Evolutionary conservation across 1,140 invertebrate species (phyloP).

Genomic region (Bursaphelenchus mucronatus): DNA sequence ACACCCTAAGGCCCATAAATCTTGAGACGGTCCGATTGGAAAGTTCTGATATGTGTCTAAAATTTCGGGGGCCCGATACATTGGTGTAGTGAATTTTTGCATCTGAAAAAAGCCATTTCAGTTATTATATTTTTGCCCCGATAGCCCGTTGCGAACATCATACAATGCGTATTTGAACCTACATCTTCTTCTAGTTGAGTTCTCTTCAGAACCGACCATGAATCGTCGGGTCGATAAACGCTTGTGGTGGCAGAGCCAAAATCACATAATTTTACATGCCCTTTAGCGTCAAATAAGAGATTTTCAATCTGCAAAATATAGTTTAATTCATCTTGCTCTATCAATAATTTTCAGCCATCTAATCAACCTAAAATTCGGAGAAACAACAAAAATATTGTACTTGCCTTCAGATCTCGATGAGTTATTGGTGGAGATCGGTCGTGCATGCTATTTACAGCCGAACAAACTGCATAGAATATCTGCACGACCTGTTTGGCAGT

Average conservation of each 20-base stretch:
- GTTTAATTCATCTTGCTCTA: constrained; percentile 3
- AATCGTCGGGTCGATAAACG: constrained; percentile 74
- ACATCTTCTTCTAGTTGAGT: constrained; percentile 89
- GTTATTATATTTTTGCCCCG: neutral
- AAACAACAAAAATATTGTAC: constrained; percentile 61
- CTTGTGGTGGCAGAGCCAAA: constrained; percentile 92
- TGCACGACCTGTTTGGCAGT: constrained; percentile 67
- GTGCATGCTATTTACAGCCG: constrained; percentile 87
- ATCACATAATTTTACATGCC: constrained; percentile 90
- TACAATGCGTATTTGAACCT: constrained; percentile 50
- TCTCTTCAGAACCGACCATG: constrained; percentile 85
- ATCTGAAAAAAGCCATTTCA: constrained; percentile 62
- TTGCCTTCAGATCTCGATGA: constrained; percentile 85
- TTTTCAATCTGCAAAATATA: constrained; percentile 67
- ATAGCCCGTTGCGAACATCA: constrained; percentile 14
- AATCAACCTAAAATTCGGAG: neutral
- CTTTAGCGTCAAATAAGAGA: constrained; percentile 72
- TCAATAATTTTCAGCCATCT: neutral
- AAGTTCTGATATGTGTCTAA: constrained; percentile 95
- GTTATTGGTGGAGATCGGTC: constrained; percentile 78
- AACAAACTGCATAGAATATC: constrained; percentile 84
- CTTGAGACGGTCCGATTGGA: constrained; percentile 76
- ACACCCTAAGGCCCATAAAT: constrained; percentile 81
- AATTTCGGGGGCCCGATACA: constrained; percentile 83
- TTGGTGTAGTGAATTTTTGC: constrained; percentile 68